Percentiles rank a stretch among this genome's conserved stretches.
These are phyloP conservation scores for Drosophila lacteicornis DNA, from an alignment of 1,140 invertebrate genomes.

Conservation along the genomic window DNA sequence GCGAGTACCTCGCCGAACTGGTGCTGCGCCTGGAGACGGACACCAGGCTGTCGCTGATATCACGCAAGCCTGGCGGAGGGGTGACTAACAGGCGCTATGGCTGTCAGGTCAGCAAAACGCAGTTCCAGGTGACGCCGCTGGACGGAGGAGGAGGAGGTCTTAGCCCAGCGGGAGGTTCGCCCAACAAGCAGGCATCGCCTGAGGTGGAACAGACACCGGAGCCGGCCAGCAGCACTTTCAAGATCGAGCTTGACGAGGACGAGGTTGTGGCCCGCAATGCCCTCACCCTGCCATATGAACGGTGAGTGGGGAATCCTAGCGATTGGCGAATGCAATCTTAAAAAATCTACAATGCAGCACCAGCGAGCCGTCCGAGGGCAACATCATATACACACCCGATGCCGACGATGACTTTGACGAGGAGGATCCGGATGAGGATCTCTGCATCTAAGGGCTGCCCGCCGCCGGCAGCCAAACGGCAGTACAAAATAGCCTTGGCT, in stretches of 20 bases:
- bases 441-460: conserved; percentile 58
- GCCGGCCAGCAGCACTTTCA: conserved; percentile 70
- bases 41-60: conserved; percentile 56
- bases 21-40: conserved; percentile 63
- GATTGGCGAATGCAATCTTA: background rate
- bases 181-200: conserved; percentile 14
- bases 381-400: conserved; percentile 86
- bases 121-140: conserved; percentile 60
- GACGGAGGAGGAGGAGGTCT: conserved; percentile 11
- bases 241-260: conserved; percentile 81
- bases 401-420: conserved; percentile 86
- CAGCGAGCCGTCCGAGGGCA: conserved; percentile 75
- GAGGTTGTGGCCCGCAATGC: conserved; percentile 81
- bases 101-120: conserved; percentile 63
- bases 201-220: conserved; percentile 13
- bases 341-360: conserved; percentile 34
- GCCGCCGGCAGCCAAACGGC: conserved; percentile 54
- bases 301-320: conserved; percentile 32
- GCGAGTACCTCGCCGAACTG: conserved; percentile 76
- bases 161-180: background rate
- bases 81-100: conserved; percentile 66
- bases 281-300: conserved; percentile 83
- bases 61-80: conserved; percentile 63
- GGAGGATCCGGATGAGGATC: conserved; percentile 86
- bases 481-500: conserved; percentile 79